Evolutionary conservation across 2,888 invertebrate species (phyloP), one percentile per base, ranked within the genome.

Genomic region (Priapulus caudatus): DNA sequence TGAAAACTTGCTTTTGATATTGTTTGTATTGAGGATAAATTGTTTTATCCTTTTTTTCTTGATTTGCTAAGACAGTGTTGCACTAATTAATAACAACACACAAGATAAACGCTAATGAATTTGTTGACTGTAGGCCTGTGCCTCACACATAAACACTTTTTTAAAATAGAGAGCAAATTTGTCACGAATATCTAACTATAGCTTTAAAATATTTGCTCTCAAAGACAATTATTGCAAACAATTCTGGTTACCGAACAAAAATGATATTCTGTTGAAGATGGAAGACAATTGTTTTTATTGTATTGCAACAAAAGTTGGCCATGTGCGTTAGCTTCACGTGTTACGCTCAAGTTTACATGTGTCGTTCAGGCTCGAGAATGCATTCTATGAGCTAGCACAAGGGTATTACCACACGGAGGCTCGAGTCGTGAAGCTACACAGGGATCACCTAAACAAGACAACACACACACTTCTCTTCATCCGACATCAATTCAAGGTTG

Each of bases 401-500:
- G 83, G 80, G 58, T 95, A 91, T 72, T 98, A 97, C 69, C 85
- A 88, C 59, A 82, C 84, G 58, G 87, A 90, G 75, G 82, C 86
- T 20, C 83, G 87, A 64, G 81, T 81, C 58, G 81, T 91, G 43
- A 89, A 91, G 67, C 80, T 82, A 45, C 93, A 93, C 69, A 79
- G 84, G 61, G 92, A 93, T 66, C 85, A 88, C 65, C 78, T 93
- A 24, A 90, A 90, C 62, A 88, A 88, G 73, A 85, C 84, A 10
- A 83, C 84, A 19, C 93, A 95, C 72, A n/a, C 33, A 33, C 84
- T 86, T 63, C 77, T 98, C 50, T 87, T 86, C 75, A 90, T 97
- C 21, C 76, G 98, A 23, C 95, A 97, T 74, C 89, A 93, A 67
- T 95, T 93, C 68, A 99, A 98, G 75, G 81, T 95, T 70, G 98